A percentile compares a stretch with the other conserved stretches of the same genome.
phyloP scores from a whole-genome alignment of 2,797 vertebrate species.

The Kryptopterus vitreolus region DNA sequence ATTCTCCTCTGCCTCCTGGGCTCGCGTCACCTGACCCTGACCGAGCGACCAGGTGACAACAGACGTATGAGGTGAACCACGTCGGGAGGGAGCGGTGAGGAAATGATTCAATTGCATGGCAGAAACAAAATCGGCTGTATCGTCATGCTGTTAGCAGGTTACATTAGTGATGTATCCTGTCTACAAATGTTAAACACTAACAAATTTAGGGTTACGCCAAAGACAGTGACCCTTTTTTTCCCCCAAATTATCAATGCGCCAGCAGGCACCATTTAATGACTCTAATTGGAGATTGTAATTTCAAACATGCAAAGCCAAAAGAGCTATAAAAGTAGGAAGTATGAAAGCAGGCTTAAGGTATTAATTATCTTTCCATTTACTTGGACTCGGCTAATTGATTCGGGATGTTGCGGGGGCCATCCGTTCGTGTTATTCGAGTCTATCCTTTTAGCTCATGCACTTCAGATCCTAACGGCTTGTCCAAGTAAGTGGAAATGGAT shows the following conservation, averaged over 20 bases:
- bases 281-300: background rate
- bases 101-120: slow-evolving; percentile 10
- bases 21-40: slow-evolving; percentile 99
- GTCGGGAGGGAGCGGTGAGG: slow-evolving; percentile 64
- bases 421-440: background rate
- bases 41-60: slow-evolving; percentile 66
- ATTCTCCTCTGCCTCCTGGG: slow-evolving; percentile 99
- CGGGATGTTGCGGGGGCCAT: background rate
- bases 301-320: slow-evolving; percentile 34
- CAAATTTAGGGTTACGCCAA: slow-evolving; percentile 25
- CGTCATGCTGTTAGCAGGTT: slow-evolving; percentile 62
- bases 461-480: slow-evolving; percentile 13
- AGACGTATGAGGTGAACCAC: slow-evolving; percentile 36
- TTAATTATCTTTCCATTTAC: background rate
- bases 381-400: background rate
- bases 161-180: slow-evolving; percentile 19
- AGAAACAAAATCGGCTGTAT: slow-evolving; percentile 43
- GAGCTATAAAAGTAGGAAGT: background rate
- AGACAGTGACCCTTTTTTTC: slow-evolving; percentile 1
- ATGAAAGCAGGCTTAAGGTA: background rate
- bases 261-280: slow-evolving; percentile 18
- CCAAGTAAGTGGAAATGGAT: slow-evolving; percentile 63
- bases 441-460: background rate
- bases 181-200: background rate
- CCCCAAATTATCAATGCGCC: slow-evolving; percentile 14